A percentile compares a stretch with the other conserved stretches of the same genome.
phyloP scores from a whole-genome alignment of 2,888 invertebrate species.

The Elegia similella region DNA sequence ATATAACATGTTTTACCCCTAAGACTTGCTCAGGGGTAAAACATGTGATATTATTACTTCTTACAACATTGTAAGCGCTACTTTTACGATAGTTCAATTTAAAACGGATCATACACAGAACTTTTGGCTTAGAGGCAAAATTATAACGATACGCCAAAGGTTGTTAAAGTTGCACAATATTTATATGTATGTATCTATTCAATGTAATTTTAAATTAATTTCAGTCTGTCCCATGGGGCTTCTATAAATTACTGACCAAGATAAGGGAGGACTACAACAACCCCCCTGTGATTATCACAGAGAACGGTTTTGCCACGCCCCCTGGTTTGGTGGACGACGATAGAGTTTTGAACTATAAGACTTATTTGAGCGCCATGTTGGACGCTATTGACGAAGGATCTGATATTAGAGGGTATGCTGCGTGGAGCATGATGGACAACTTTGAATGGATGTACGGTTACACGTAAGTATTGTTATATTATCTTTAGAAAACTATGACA shows the following conservation, averaged over 20 bases:
- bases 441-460: slow-evolving; percentile 84
- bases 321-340: slow-evolving; percentile 58
- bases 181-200: background rate
- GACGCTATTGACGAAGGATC: slow-evolving; percentile 68
- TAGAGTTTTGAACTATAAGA: slow-evolving; percentile 55
- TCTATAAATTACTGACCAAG: slow-evolving; percentile 75
- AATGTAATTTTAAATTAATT: slow-evolving; percentile 12
- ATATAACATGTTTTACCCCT: too few relatives aligned
- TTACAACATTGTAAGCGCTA: too few relatives aligned
- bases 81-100: too few relatives aligned
- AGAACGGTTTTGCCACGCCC: slow-evolving; percentile 70
- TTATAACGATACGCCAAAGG: too few relatives aligned
- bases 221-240: slow-evolving; percentile 71
- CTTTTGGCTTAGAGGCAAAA: too few relatives aligned
- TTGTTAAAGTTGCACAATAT: too few relatives aligned
- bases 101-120: too few relatives aligned
- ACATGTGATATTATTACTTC: too few relatives aligned
- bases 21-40: too few relatives aligned
- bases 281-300: slow-evolving; percentile 77
- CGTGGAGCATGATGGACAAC: slow-evolving; percentile 84
- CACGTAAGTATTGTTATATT: slow-evolving; percentile 56
- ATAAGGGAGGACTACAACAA: slow-evolving; percentile 71
- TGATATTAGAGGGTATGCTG: slow-evolving; percentile 72
- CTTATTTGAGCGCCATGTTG: slow-evolving; percentile 59
- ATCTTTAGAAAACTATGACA: too few relatives aligned